Evolutionary conservation across 2,113 vertebrate species (phyloP).

Genomic region (Cygnus buccinator): DNA sequence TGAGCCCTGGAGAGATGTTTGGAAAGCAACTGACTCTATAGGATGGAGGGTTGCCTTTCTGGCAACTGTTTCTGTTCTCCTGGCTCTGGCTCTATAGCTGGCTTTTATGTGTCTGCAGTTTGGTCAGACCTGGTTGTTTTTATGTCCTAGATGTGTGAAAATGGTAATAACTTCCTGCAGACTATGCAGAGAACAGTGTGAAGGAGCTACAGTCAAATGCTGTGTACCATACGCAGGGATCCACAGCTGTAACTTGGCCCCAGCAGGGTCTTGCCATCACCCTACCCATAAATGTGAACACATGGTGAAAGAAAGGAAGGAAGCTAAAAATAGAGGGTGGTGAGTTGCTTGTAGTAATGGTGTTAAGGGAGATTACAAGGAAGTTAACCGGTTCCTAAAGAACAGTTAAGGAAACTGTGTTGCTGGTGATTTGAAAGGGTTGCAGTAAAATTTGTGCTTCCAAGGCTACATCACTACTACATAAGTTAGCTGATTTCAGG

Average conservation of each 20-base stretch:
- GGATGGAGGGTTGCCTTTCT: background rate
- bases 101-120: background rate
- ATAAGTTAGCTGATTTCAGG: background rate
- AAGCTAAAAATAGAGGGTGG: background rate
- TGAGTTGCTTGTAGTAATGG: background rate
- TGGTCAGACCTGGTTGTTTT: background rate
- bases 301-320: background rate
- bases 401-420: background rate
- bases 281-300: background rate
- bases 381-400: too few species aligned
- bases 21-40: background rate
- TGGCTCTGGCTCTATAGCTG: background rate
- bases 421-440: background rate
- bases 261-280: background rate
- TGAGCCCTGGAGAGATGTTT: background rate
- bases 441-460: background rate
- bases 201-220: background rate
- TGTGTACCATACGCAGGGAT: accelerated
- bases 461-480: background rate
- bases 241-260: background rate
- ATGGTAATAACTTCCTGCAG: background rate
- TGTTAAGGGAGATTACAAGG: background rate
- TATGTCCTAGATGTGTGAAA: background rate
- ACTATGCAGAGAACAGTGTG: background rate
- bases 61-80: background rate